Evolutionary conservation across 2,888 invertebrate genomes (phyloP).

Genomic region (Xanthorhoe spadicearia): DNA sequence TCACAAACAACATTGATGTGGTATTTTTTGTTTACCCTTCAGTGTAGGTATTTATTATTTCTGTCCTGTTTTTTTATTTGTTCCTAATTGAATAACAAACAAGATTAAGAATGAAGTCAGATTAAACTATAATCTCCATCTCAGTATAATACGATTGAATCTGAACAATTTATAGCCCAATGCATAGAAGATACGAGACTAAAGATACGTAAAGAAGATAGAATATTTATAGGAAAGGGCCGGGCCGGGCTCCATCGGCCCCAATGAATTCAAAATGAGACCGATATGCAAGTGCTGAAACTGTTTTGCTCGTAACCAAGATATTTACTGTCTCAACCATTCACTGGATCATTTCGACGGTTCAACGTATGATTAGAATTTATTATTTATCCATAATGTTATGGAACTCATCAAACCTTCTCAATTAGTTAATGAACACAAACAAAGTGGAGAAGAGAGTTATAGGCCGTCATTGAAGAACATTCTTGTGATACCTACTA

Average conservation of each 20-base stretch:
- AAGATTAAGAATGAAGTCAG: neutral
- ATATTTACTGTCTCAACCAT: conserved; percentile 2
- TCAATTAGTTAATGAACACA: too few species aligned
- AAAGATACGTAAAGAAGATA: conserved; percentile 19
- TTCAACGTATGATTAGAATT: too few species aligned
- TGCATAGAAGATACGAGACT: conserved; percentile 16
- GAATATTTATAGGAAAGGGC: conserved; percentile 25
- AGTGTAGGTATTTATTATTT: too few species aligned
- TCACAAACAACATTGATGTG: too few species aligned
- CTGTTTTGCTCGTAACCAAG: conserved; percentile 2
- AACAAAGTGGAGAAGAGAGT: too few species aligned
- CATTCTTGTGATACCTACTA: too few species aligned
- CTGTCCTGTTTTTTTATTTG: too few species aligned
- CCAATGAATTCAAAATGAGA: conserved; percentile 31
- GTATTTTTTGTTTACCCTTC: too few species aligned
- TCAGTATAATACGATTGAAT: conserved; percentile 14
- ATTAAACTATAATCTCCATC: neutral
- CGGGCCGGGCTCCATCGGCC: conserved; percentile 11
- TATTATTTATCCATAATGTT: too few species aligned
- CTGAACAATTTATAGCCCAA: conserved; percentile 17
- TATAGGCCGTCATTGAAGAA: too few species aligned
- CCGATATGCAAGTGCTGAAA: conserved; percentile 1
- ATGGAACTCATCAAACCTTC: neutral
- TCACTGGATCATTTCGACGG: neutral
- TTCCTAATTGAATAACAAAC: too few species aligned